These are phyloP conservation scores for Pterostichus niger DNA, from an alignment of 2,888 invertebrate species.

Conservation along the genomic window DNA sequence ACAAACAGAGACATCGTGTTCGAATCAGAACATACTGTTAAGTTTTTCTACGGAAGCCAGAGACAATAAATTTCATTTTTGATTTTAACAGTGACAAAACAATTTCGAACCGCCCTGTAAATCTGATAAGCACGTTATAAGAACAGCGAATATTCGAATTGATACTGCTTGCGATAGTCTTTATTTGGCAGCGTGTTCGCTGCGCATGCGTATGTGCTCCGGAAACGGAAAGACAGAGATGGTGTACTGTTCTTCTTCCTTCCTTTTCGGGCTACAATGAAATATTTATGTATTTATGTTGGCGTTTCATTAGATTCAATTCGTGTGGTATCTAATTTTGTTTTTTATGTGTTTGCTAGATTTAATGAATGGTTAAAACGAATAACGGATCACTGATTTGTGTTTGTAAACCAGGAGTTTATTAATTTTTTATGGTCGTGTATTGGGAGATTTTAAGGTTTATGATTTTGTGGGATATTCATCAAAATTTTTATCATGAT, in stretches of 20 bases:
- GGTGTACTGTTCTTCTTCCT: conserved; percentile 2
- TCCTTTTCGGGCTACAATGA: conserved; percentile 16
- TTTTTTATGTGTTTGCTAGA: conserved; percentile 39
- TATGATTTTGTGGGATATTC: conserved; percentile 20
- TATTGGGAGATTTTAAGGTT: conserved; percentile 2
- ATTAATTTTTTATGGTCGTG: conserved; percentile 36
- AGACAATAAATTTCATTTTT: conserved; percentile 48
- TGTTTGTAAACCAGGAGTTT: conserved; percentile 13
- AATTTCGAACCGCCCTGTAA: conserved; percentile 48
- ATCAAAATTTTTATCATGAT: conserved; percentile 16
- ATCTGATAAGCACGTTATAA: conserved; percentile 54
- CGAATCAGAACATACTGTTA: conserved; percentile 2
- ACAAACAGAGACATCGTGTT: neutral
- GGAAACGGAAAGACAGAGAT: conserved; percentile 13
- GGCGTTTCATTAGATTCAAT: conserved; percentile 45
- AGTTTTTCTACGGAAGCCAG: conserved; percentile 12
- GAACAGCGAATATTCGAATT: conserved; percentile 34
- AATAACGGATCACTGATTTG: conserved; percentile 29
- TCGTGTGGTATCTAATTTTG: conserved; percentile 46
- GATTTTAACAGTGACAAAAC: conserved; percentile 61
- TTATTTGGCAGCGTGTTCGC: neutral
- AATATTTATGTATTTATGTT: conserved; percentile 44
- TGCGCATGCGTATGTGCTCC: neutral
- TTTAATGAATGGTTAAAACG: conserved; percentile 47
- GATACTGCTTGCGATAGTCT: conserved; percentile 26